Evolutionary conservation across 2,797 vertebrate species (phyloP).

Genomic region (Mastacembelus armatus): DNA sequence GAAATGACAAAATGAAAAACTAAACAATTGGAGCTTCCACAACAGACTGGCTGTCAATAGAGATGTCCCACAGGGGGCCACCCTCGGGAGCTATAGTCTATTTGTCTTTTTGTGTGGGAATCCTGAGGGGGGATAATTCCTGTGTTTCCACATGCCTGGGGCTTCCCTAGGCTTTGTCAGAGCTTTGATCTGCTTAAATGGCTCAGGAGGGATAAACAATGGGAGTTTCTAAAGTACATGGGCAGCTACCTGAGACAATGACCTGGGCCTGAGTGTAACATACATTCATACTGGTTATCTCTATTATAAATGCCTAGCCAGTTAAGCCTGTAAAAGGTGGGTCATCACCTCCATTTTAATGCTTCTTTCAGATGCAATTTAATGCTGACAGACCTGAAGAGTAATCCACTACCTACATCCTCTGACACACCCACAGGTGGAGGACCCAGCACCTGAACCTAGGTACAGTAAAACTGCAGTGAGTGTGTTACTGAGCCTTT

Average conservation of each 20-base stretch:
- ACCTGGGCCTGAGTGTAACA: slow-evolving; percentile 71
- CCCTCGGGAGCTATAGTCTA: slow-evolving; percentile 68
- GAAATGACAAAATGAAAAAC: slow-evolving; percentile 57
- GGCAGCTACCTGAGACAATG: slow-evolving; percentile 83
- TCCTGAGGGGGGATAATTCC: slow-evolving; percentile 69
- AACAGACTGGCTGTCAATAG: slow-evolving; percentile 67
- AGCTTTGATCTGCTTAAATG: slow-evolving; percentile 85
- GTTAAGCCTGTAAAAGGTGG: slow-evolving; percentile 78
- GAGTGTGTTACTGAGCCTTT: slow-evolving; percentile 7
- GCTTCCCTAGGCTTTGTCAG: slow-evolving; percentile 82
- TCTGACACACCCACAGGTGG: slow-evolving; percentile 61
- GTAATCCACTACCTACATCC: slow-evolving; percentile 68
- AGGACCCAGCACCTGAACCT: slow-evolving; percentile 31
- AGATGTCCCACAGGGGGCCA: slow-evolving; percentile 73
- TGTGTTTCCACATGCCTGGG: slow-evolving; percentile 77
- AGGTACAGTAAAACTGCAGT: no score
- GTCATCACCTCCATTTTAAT: slow-evolving; percentile 71
- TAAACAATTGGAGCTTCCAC: slow-evolving; percentile 67
- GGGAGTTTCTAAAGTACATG: slow-evolving; percentile 76
- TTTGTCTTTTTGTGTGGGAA: slow-evolving; percentile 80
- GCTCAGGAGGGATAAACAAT: slow-evolving; percentile 79
- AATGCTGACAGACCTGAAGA: slow-evolving; percentile 65
- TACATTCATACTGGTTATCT: slow-evolving; percentile 71
- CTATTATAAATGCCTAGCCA: slow-evolving; percentile 79
- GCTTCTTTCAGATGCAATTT: slow-evolving; percentile 78